Percentiles rank a stretch among this genome's conserved stretches.
Conservation (phyloP, 2,797 vertebrate genomes). For the Myoxocephalus aenaeus region DNA sequence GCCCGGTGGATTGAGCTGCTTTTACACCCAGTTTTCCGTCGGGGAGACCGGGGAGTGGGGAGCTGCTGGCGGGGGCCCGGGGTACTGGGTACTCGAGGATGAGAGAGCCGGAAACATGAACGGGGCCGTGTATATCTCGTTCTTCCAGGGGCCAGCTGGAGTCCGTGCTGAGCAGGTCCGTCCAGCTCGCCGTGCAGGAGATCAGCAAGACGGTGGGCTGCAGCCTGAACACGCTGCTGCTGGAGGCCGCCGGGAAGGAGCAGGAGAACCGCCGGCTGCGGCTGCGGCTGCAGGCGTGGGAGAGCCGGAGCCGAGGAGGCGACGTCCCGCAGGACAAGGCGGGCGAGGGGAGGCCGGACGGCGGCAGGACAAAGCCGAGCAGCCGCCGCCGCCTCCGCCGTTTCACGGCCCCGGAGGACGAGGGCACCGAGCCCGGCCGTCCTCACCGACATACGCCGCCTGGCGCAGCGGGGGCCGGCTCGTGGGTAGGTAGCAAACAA, state of each 20-base stretch:
- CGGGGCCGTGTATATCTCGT: slow-evolving; percentile 86
- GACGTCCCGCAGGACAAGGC: slow-evolving; percentile 44
- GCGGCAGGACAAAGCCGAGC: slow-evolving; percentile 70
- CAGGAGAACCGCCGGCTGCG: slow-evolving; percentile 82
- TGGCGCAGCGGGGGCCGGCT: slow-evolving; percentile 82
- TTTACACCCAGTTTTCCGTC: slow-evolving; percentile 35
- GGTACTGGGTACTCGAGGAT: slow-evolving; percentile 71
- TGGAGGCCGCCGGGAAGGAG: slow-evolving; percentile 84
- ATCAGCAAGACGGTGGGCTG: slow-evolving; percentile 83
- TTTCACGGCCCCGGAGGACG: slow-evolving; percentile 59
- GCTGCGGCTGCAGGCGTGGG: slow-evolving; percentile 71
- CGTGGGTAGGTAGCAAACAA: slow-evolving; percentile 75
- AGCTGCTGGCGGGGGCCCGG: slow-evolving; percentile 29
- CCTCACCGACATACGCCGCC: slow-evolving; percentile 74
- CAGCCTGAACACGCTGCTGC: slow-evolving; percentile 82
- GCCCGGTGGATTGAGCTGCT: slow-evolving; percentile 17
- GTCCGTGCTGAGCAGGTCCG: slow-evolving; percentile 86
- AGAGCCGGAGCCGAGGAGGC: slow-evolving; percentile 47
- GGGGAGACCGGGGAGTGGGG: slow-evolving; percentile 41
- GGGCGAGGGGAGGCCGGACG: slow-evolving; percentile 49
- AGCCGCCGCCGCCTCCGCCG: slow-evolving; percentile 21
- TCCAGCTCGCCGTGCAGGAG: slow-evolving; percentile 86
- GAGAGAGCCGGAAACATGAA: slow-evolving; percentile 82
- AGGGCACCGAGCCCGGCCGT: slow-evolving; percentile 52
- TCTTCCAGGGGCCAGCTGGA: slow-evolving; percentile 88